phyloP scores from a whole-genome alignment of 1,140 invertebrate species.

The Copidosoma floridanum region DNA sequence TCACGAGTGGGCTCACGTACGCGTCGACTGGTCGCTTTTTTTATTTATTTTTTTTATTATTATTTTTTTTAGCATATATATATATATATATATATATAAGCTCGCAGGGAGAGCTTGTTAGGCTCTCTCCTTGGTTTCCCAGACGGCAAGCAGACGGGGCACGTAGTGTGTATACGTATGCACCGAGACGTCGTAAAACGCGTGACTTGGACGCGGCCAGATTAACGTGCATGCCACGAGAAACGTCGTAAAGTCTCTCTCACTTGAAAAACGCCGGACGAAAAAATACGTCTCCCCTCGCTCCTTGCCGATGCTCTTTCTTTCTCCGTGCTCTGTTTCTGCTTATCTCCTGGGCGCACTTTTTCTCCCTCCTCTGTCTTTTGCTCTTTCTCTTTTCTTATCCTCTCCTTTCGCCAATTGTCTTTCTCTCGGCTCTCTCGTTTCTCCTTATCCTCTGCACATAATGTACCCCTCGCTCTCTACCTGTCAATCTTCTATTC shows the following conservation, averaged over 20 bases:
- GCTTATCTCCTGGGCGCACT: conserved; percentile 10
- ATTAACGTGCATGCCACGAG: conserved; percentile 51
- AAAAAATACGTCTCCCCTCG: conserved; percentile 5
- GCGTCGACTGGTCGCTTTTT: conserved; percentile 9
- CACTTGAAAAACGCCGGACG: too few species aligned
- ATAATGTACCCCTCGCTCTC: too few species aligned
- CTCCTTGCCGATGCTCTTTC: background rate
- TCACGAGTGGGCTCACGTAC: conserved; percentile 7
- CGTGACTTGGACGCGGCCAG: conserved; percentile 42
- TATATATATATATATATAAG: too few species aligned
- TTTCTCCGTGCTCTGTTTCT: background rate
- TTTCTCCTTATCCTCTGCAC: background rate
- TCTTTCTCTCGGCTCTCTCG: background rate
- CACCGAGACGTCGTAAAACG: conserved; percentile 45
- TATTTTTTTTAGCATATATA: too few species aligned
- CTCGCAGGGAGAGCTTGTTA: conserved; percentile 25
- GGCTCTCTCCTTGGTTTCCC: conserved; percentile 47
- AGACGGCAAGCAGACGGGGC: conserved; percentile 51
- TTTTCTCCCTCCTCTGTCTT: background rate
- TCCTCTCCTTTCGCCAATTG: background rate
- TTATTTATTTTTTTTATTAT: too few species aligned
- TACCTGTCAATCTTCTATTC: conserved; percentile 28
- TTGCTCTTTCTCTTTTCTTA: background rate
- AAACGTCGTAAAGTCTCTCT: conserved; percentile 24
- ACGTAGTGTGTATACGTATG: conserved; percentile 35